A percentile compares a stretch with the other conserved stretches of the same genome.
Evolutionary conservation across 2,888 invertebrate genomes (phyloP).

Genomic region (Napeogenes inachia): DNA sequence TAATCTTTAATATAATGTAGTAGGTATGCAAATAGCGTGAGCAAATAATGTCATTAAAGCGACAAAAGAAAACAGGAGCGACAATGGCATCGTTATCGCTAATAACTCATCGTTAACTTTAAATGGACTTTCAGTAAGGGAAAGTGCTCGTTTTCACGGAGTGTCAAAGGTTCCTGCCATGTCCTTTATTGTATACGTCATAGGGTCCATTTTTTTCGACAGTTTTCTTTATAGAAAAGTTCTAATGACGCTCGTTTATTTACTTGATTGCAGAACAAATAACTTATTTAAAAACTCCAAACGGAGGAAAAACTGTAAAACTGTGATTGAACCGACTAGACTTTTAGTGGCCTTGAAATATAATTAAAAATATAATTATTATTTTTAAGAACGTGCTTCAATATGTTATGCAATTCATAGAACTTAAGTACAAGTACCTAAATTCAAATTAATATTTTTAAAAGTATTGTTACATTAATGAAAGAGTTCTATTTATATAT

Average conservation of each 20-base stretch:
- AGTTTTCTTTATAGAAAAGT: constrained; percentile 1
- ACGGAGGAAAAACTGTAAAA: too few species aligned
- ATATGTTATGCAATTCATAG: too few species aligned
- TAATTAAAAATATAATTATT: too few species aligned
- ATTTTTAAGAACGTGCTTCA: too few species aligned
- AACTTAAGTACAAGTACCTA: too few species aligned
- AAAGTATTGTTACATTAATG: too few species aligned
- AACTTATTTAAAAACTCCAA: background rate
- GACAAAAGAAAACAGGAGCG: constrained; percentile 46
- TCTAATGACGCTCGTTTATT: constrained; percentile 6
- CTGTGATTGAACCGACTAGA: too few species aligned
- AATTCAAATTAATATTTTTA: too few species aligned
- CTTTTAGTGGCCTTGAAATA: too few species aligned
- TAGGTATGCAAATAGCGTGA: constrained; percentile 28
- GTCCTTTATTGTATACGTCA: background rate
- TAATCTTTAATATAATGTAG: constrained; percentile 18
- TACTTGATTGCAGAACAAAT: constrained; percentile 5
- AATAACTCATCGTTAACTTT: constrained; percentile 62
- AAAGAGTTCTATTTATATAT: too few species aligned
- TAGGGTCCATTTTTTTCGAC: background rate
- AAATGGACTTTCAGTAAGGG: constrained; percentile 49
- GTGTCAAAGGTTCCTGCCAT: constrained; percentile 43
- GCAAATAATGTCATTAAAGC: constrained; percentile 33
- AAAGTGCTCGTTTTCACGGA: constrained; percentile 43
- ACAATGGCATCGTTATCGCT: constrained; percentile 59